These are phyloP conservation scores for Limonius californicus DNA, from an alignment of 1,140 invertebrate genomes.

Conservation along the genomic window DNA sequence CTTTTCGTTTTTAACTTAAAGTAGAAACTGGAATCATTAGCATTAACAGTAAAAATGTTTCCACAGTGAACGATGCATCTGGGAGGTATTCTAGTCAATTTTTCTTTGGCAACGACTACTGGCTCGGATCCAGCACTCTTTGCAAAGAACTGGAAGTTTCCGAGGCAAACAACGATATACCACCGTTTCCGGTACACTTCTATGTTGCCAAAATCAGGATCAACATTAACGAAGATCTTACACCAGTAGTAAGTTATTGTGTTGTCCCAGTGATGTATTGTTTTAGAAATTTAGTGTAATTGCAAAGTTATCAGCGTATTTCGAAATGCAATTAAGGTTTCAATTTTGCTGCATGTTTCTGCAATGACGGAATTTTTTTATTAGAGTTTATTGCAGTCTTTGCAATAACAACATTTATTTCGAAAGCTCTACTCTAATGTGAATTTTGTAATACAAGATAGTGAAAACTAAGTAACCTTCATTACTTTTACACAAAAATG, in stretches of 20 bases:
- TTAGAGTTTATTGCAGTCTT: too few relatives aligned
- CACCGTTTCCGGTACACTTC: constrained; percentile 61
- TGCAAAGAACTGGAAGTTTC: constrained; percentile 57
- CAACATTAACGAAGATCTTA: constrained; percentile 56
- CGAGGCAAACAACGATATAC: constrained; percentile 50
- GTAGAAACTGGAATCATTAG: neutral
- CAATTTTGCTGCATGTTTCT: too few relatives aligned
- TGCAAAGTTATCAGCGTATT: too few relatives aligned
- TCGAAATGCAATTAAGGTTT: too few relatives aligned
- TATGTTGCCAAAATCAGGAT: constrained; percentile 63
- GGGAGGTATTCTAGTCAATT: constrained; percentile 77
- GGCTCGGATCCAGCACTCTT: constrained; percentile 68
- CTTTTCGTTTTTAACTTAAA: neutral
- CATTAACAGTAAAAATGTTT: neutral
- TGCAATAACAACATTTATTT: too few relatives aligned
- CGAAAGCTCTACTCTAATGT: too few relatives aligned
- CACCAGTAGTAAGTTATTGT: constrained; percentile 57
- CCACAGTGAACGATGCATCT: constrained; percentile 70
- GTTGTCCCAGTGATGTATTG: too few relatives aligned
- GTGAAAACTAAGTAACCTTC: too few relatives aligned
- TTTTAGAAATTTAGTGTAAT: too few relatives aligned
- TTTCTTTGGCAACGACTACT: constrained; percentile 78
- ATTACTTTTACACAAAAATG: too few relatives aligned
- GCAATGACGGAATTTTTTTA: too few relatives aligned
- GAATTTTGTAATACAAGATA: too few relatives aligned